Evolutionary conservation across 2,797 vertebrate genomes (phyloP), one percentile per base, ranked within the genome.

Genomic region (Pachyuromys duprasi): DNA sequence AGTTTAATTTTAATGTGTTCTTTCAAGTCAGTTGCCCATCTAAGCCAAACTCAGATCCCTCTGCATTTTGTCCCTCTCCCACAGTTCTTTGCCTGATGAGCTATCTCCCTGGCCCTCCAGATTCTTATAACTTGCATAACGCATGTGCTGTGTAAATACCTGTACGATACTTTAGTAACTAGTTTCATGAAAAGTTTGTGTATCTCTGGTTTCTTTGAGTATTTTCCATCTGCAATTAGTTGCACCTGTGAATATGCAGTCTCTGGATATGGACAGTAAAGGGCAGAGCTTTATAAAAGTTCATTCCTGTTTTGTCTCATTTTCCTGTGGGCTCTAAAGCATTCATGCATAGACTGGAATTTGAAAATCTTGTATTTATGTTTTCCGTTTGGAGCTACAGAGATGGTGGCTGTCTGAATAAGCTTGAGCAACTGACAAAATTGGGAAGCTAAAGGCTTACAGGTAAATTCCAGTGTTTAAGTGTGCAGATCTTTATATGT

Each of bases 291-390:
- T 67, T 84, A 22, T 49, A 67, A 67, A 31, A 67, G 49, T 49
- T 81, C 31, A 0, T 45, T 79, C 14, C 53, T 79, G 72, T 31
- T 18, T 88, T 90, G 65, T 26, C 12, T 83, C 24, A 33, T 84
- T 90, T 95, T 76, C 15, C 90, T 28, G 0, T 93, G 39, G 36
- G 26, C 62, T 39, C 0, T 33, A 24, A 60, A 81, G 62, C 2
- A 24, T 7, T 63, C 26, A 57, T 70, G 42, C 18, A 36, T n/a
- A 82, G 45, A 42, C 26, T 1, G 57, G 45, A 7, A 75, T 39
- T 94, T 74, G 74, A 81, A 36, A 81, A 93, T 75, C 3, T 86
- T 42, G 28, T 57, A 39, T 92, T 22, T 42, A 90, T 36, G 82
- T 92, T 74, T 57, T 87, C 11, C 22, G 62, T 89, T 55, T 39